phyloP scores from a whole-genome alignment of 2,888 invertebrate species.

The Drosophila setosimentum region DNA sequence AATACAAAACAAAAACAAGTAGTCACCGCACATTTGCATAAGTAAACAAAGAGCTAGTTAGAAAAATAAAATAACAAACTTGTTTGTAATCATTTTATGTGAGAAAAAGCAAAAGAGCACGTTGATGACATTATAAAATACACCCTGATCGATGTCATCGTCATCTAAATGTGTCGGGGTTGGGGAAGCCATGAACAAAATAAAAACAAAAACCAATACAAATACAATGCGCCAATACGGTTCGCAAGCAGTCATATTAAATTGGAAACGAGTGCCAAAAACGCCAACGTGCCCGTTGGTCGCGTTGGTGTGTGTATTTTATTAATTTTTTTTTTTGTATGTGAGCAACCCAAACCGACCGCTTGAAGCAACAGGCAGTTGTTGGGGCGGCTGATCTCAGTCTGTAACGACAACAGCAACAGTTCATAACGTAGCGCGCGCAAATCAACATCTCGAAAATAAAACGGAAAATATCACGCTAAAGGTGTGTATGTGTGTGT shows the following conservation, averaged over 20 bases:
- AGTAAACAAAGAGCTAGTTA: constrained; percentile 34
- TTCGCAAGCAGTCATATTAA: constrained; percentile 22
- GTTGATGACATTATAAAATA: constrained; percentile 36
- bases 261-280: constrained; percentile 55
- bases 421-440: constrained; percentile 76
- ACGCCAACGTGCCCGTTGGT: constrained; percentile 44
- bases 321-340: constrained; percentile 4
- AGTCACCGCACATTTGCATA: constrained; percentile 42
- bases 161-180: constrained; percentile 55
- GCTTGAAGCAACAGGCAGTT: constrained; percentile 77
- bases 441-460: constrained; percentile 42
- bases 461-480: constrained; percentile 44
- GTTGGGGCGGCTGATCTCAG: constrained; percentile 71
- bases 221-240: constrained; percentile 40
- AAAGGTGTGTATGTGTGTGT: constrained; percentile 37
- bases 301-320: constrained; percentile 34
- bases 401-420: constrained; percentile 68
- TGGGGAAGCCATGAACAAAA: constrained; percentile 44
- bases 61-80: background rate
- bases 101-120: constrained; percentile 1
- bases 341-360: constrained; percentile 25
- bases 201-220: constrained; percentile 8
- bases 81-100: background rate
- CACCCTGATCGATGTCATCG: constrained; percentile 44
- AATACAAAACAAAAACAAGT: constrained; percentile 11